Evolutionary conservation across 2,113 vertebrate species (phyloP), one percentile per base, ranked within the genome.

Genomic region (Notothenia rossii): DNA sequence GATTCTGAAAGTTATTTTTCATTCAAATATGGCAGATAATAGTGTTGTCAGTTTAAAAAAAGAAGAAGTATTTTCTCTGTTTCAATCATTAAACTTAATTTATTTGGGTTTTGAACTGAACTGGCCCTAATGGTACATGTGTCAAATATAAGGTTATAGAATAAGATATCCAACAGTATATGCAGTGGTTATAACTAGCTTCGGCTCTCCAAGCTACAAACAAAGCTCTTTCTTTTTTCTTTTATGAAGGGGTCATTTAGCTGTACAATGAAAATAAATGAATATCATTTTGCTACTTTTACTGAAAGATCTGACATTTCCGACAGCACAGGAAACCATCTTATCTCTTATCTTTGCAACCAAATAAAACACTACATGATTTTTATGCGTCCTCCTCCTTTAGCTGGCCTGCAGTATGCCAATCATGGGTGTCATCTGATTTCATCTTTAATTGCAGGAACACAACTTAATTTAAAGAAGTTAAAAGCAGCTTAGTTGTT

Each of bases 401-500:
- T 33, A 2, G n/a, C 55, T 69, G 67, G 43, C 63, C 62, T 49
- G 14, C 56, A 40, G 29, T 53, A 7, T n/a, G 20, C 15, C 18
- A 20, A 17, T 75, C 43, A 56, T 15, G 58, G 22, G 13, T 5
- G 20, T 66, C 43, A 29, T 33, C 13, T 22, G 18, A 14, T 69
- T 17, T 29, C 20, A 54, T 61, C 46, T 60, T 10, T 10, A 25
- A 3, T 14, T 51, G 46, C 17, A 50, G 25, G 17, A 68, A 51
- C 8, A 5, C 14, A 56, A 56, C 36, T 11, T 36, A 65, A 14
- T 33, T 29, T 22, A 3, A 36, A 33, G 62, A 72, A 58, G 14
- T 25, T 10, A 20, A 66, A 29, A 58, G 40, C 43, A n/a, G 14
- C 64, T 64, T n/a, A 48, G 40, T 53, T 33, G 48, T 61, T 77